Base-by-base conservation (phyloP, 2,113 vertebrate genomes). In the Apteryx mantelli region DNA sequence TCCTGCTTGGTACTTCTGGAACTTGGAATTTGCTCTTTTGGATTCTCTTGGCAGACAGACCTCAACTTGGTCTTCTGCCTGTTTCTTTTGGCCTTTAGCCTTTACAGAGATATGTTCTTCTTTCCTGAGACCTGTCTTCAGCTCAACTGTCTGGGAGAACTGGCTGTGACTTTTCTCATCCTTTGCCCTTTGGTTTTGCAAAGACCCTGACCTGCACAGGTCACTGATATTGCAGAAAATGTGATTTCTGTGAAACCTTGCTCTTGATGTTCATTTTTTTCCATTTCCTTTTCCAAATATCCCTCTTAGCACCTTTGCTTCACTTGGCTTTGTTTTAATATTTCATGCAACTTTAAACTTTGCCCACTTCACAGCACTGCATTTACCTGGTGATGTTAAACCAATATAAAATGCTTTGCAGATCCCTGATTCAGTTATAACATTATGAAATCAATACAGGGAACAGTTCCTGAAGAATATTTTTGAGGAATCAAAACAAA, bases 21-120 rank as follows among this genome's bases (percentile, higher is more conserved):
- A 82, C 73, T 88, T 94, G 91, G 94, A 89, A 95, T 91, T 94
- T 97, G 93, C 88, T 96, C 88, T 97, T 97, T 79, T 74, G 80
- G 70, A 93, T 60, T 88, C 24, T 71, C 88, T 90, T 94, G 97
- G 87, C 96, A 94, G 75, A 92, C 38, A 74, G 48, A 86, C 32
- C 16, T 6, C 15, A 86, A 63, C 40, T 60, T 94, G 82, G 70
- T n/a, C 42, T 69, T 93, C 55, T 90, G 79, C 82, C 88, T 83
- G 82, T 68, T 96, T 92, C 70, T 82, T 96, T 92, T 97, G 90
- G 82, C 86, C 87, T 92, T 96, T 95, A 82, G 71, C 90, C 63
- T 96, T 94, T 90, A 63, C 71, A 93, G 73, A 58, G 73, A 6
- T 90, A 86, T 38, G 38, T 58, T 94, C 91, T 84, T 91, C 82